Conservation (phyloP, 2,113 vertebrate species). For the Australoheros scitulus region DNA sequence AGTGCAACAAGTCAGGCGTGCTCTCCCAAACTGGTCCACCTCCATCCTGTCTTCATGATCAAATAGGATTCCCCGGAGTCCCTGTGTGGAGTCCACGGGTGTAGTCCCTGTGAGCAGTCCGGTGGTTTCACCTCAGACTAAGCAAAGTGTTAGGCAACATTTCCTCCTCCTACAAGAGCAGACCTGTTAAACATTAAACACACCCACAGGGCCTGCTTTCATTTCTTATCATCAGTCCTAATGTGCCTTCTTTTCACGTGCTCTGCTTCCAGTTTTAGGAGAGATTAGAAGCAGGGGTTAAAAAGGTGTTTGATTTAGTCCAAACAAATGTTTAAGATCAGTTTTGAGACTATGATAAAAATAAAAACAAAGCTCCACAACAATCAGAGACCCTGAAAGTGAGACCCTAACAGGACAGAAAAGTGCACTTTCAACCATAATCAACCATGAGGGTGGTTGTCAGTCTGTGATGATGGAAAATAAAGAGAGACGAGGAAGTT, state of each 20-base stretch:
- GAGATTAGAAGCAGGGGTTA: background rate
- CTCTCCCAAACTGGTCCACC: background rate
- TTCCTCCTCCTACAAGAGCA: constrained; percentile 59
- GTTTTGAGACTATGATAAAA: background rate
- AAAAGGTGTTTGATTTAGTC: background rate
- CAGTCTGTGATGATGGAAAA: background rate
- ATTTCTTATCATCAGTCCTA: constrained; percentile 48
- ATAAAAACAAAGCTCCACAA: background rate
- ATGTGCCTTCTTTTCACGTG: constrained; percentile 13
- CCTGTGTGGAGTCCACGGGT: too few species aligned
- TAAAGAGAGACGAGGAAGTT: background rate
- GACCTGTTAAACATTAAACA: constrained; percentile 78
- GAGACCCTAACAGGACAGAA: background rate
- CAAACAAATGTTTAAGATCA: background rate
- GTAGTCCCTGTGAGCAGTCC: too few species aligned
- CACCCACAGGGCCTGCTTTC: background rate
- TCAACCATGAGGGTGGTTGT: background rate
- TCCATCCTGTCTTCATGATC: background rate
- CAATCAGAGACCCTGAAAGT: background rate
- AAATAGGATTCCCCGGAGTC: background rate
- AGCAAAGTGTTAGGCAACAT: constrained; percentile 35
- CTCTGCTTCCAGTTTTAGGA: background rate
- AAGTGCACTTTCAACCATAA: background rate
- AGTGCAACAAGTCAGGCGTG: background rate
- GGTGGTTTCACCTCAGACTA: constrained; percentile 32